Percentiles rank a stretch among this genome's conserved stretches.
phyloP scores from a whole-genome alignment of 2,113 vertebrate genomes.

The Lepidothrix coronata region DNA sequence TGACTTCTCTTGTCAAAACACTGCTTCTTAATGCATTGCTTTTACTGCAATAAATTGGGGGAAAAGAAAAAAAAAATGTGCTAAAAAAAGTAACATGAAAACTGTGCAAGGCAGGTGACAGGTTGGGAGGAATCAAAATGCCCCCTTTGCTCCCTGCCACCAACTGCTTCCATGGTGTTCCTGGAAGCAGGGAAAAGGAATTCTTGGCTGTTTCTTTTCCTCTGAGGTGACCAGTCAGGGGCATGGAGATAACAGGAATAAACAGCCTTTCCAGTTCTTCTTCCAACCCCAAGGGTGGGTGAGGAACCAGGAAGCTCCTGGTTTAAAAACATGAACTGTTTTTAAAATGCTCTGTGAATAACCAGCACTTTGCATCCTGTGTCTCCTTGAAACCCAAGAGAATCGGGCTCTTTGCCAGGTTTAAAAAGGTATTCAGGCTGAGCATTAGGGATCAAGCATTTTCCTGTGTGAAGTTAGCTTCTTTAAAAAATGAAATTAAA shows the following conservation, averaged over 20 bases:
- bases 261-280: neutral
- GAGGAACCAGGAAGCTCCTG: neutral
- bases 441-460: neutral
- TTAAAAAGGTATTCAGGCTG: neutral
- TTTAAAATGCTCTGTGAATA: neutral
- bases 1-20: slow-evolving; percentile 4
- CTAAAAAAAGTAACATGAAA: neutral
- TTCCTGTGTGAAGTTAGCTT: neutral
- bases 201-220: neutral
- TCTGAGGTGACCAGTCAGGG: neutral
- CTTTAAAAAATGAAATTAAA: no score
- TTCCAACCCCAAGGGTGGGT: neutral
- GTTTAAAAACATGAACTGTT: neutral
- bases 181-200: neutral
- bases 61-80: neutral
- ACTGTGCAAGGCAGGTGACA: neutral
- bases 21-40: neutral
- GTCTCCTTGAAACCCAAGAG: neutral
- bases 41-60: neutral
- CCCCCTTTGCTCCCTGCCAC: neutral
- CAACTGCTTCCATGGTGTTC: neutral
- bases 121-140: neutral
- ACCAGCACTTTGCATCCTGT: neutral
- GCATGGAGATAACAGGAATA: neutral
- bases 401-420: neutral